phyloP scores from a whole-genome alignment of 2,888 invertebrate genomes.

The Acleris sparsana region DNA sequence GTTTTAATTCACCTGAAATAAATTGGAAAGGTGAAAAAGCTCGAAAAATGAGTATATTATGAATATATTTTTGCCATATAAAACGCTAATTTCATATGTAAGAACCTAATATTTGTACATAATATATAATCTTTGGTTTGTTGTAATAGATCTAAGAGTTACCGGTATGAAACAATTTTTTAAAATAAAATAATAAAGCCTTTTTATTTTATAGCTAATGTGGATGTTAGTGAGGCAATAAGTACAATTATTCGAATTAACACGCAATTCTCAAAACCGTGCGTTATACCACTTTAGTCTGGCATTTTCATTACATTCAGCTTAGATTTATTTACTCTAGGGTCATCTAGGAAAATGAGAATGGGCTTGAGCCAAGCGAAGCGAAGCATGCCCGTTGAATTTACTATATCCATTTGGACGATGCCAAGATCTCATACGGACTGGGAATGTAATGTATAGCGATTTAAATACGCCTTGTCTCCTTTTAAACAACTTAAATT shows the following conservation, averaged over 20 bases:
- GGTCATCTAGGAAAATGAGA: conserved; percentile 69
- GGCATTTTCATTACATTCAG: conserved; percentile 63
- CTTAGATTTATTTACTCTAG: conserved; percentile 60
- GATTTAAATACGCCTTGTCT: conserved; percentile 47
- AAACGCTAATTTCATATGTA: too few relatives aligned
- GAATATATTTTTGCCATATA: too few relatives aligned
- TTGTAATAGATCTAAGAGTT: too few relatives aligned
- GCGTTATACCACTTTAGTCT: conserved; percentile 47
- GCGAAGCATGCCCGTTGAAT: conserved; percentile 52
- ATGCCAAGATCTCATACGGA: conserved; percentile 44
- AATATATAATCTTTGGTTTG: too few relatives aligned
- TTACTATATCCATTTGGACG: conserved; percentile 56
- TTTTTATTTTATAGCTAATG: too few relatives aligned
- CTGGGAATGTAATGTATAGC: conserved; percentile 42
- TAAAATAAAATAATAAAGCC: too few relatives aligned
- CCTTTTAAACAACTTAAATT: conserved; percentile 44
- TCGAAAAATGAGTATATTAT: too few relatives aligned
- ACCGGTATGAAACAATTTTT: too few relatives aligned
- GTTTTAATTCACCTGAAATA: too few relatives aligned
- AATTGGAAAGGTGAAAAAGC: too few relatives aligned
- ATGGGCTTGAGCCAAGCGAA: conserved; percentile 54
- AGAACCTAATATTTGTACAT: too few relatives aligned
- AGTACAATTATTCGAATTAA: conserved; percentile 24
- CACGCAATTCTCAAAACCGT: conserved; percentile 42
- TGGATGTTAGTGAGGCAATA: conserved; percentile 2